Evolutionary conservation across 2,797 vertebrate genomes (phyloP).

Genomic region (Lepilemur ruficaudatus): DNA sequence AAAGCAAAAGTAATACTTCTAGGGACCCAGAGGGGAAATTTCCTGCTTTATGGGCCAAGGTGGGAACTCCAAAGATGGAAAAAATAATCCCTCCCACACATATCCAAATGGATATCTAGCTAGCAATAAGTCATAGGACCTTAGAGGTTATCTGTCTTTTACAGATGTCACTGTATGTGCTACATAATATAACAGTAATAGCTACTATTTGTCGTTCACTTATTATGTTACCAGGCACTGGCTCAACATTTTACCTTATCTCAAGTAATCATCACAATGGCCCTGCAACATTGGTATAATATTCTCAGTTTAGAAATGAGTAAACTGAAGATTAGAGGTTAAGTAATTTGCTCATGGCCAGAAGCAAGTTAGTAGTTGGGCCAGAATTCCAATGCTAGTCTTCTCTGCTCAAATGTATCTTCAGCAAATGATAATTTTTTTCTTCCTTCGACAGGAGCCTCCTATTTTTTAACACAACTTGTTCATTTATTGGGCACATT

Average conservation of each 20-base stretch:
- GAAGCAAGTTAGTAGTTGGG: not conserved
- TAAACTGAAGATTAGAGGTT: not conserved
- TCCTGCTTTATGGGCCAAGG: not conserved
- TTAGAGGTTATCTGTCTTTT: not conserved
- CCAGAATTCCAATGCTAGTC: not conserved
- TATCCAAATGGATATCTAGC: not conserved
- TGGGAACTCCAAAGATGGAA: not conserved
- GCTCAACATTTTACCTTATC: not conserved
- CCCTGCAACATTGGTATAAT: not conserved
- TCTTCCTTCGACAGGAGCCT: not conserved
- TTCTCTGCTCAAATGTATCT: not conserved
- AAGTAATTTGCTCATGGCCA: not conserved
- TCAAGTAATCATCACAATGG: not conserved
- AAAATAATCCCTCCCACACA: not conserved
- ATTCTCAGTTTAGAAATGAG: not conserved
- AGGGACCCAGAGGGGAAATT: not conserved
- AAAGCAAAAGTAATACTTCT: not conserved
- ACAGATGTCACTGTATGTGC: not conserved
- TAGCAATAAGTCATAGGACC: not conserved
- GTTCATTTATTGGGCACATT: not conserved
- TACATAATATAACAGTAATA: not conserved
- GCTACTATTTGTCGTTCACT: no score
- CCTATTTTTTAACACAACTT: not conserved
- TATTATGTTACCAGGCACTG: not conserved
- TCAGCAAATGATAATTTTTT: not conserved